Percentiles rank a stretch among this genome's conserved stretches.
phyloP scores from a whole-genome alignment of 1,140 invertebrate species.

The Grapholita molesta region DNA sequence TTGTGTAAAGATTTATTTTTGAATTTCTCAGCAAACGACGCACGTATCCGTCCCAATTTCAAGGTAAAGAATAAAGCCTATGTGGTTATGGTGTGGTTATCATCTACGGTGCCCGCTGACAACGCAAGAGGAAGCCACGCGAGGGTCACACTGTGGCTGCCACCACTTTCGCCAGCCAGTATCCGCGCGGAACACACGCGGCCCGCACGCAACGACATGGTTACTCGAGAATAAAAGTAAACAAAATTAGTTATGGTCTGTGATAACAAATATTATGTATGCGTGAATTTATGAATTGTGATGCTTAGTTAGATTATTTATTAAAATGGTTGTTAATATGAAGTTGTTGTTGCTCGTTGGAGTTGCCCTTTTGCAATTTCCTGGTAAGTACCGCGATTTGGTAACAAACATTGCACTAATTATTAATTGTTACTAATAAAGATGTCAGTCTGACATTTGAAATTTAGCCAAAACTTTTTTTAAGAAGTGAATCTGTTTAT shows the following conservation, averaged over 20 bases:
- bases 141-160: slow-evolving; percentile 38
- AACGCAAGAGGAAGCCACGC: slow-evolving; percentile 37
- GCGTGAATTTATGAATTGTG: not conserved
- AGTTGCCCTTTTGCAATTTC: slow-evolving; percentile 58
- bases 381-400: slow-evolving; percentile 40
- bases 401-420: not conserved
- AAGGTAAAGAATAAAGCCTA: not conserved
- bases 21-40: not conserved
- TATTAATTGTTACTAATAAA: no score
- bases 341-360: slow-evolving; percentile 78
- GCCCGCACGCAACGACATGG: slow-evolving; percentile 47
- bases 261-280: slow-evolving; percentile 9
- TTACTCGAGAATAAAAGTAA: not conserved
- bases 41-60: not conserved
- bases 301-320: slow-evolving; percentile 24
- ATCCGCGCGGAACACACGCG: slow-evolving; percentile 46
- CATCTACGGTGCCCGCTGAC: not conserved
- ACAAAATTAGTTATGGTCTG: slow-evolving; percentile 3
- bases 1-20: no score
- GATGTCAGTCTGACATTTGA: no score
- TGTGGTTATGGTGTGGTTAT: not conserved
- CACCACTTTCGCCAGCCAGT: slow-evolving; percentile 46
- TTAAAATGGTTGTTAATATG: slow-evolving; percentile 54
- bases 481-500: no score
- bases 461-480: no score